These are phyloP conservation scores for Climacteris rufus DNA, from an alignment of 2,113 vertebrate genomes.

Conservation along the genomic window DNA sequence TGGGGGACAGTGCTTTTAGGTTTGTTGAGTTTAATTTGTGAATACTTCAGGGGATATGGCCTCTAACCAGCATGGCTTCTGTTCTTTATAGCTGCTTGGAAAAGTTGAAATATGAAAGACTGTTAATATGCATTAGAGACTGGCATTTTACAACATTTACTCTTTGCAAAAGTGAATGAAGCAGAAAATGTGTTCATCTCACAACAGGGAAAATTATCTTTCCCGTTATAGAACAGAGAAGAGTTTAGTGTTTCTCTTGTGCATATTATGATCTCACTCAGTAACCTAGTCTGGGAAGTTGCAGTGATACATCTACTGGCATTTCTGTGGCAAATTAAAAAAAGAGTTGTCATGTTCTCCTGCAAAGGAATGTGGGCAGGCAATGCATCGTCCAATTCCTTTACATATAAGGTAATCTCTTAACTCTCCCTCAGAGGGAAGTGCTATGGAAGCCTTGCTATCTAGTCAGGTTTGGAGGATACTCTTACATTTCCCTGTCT, in stretches of 20 bases:
- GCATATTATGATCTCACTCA: conserved; percentile 33
- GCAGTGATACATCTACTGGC: not conserved
- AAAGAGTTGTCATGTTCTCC: conserved; percentile 41
- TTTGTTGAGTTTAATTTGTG: not conserved
- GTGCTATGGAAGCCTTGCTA: conserved; percentile 18
- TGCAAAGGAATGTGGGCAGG: conserved; percentile 50
- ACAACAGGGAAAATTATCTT: not conserved
- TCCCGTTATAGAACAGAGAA: not conserved
- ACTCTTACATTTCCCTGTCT: conserved; percentile 9
- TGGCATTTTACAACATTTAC: not conserved
- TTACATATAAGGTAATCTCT: conserved; percentile 54
- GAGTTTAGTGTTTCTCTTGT: not conserved
- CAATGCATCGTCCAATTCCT: conserved; percentile 25
- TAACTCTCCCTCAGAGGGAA: conserved; percentile 32
- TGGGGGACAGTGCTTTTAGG: not conserved
- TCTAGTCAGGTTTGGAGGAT: conserved; percentile 35
- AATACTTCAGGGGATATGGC: not conserved
- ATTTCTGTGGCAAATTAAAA: conserved; percentile 44
- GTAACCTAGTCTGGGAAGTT: conserved; percentile 21
- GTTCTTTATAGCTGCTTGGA: not conserved
- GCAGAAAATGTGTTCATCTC: not conserved
- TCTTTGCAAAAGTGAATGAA: not conserved
- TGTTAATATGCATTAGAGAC: not conserved
- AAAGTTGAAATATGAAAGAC: not conserved
- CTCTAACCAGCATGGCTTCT: not conserved